phyloP scores from a whole-genome alignment of 2,888 invertebrate genomes.

The Embidobia sp. region DNA sequence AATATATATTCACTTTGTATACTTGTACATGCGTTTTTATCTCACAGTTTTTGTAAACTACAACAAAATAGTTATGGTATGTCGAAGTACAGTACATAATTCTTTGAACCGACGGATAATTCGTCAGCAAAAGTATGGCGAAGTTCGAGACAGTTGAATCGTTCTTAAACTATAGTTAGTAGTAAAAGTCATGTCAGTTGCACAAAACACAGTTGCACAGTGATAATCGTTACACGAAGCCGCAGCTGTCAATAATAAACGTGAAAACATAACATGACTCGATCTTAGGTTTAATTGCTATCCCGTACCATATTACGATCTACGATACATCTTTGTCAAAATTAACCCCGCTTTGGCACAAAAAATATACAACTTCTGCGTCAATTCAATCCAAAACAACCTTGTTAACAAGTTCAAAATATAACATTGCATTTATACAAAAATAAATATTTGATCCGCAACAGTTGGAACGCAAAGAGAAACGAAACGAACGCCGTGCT shows the following conservation, averaged over 20 bases:
- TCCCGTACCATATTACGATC: slow-evolving; percentile 26
- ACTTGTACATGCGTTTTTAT: slow-evolving; percentile 75
- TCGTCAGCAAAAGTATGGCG: slow-evolving; percentile 72
- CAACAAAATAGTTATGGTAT: slow-evolving; percentile 81
- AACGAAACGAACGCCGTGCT: too few relatives aligned
- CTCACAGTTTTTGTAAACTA: slow-evolving; percentile 71
- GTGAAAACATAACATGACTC: slow-evolving; percentile 43
- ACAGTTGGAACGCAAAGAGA: slow-evolving; percentile 12
- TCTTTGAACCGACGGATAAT: slow-evolving; percentile 74
- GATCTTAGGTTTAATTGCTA: slow-evolving; percentile 40
- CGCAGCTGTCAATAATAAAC: slow-evolving; percentile 47
- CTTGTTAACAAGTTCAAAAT: slow-evolving; percentile 39
- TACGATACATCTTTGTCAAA: slow-evolving; percentile 17
- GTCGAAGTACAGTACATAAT: slow-evolving; percentile 78
- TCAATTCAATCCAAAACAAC: slow-evolving; percentile 46
- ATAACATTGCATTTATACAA: slow-evolving; percentile 58
- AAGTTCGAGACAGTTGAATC: slow-evolving; percentile 70
- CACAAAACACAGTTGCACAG: slow-evolving; percentile 73
- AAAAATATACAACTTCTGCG: slow-evolving; percentile 53
- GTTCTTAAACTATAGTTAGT: slow-evolving; percentile 67
- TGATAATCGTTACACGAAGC: slow-evolving; percentile 57
- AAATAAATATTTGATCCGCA: slow-evolving; percentile 57
- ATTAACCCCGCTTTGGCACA: slow-evolving; percentile 51
- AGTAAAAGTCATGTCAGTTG: slow-evolving; percentile 69
- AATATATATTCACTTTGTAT: slow-evolving; percentile 80